phyloP scores from a whole-genome alignment of 64 coral and sea anemone species.

The Stylophora pistillata region DNA sequence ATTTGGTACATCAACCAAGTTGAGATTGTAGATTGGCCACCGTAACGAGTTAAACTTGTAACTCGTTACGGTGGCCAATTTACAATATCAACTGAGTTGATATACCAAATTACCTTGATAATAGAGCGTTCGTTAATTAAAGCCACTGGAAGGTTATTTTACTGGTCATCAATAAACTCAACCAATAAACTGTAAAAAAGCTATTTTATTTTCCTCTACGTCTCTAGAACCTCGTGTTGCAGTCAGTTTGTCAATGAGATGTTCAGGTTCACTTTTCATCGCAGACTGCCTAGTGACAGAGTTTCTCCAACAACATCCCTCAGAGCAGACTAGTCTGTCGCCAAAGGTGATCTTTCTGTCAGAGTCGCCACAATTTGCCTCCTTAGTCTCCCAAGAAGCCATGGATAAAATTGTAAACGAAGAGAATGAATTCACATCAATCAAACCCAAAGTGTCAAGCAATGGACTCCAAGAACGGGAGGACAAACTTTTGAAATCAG shows the following conservation, averaged over 20 bases:
- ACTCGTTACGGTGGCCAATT: too few species aligned
- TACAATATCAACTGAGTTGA: too few species aligned
- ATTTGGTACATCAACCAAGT: too few species aligned
- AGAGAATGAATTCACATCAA: not conserved
- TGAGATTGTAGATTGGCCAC: too few species aligned
- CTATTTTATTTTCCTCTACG: not conserved
- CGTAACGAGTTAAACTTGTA: too few species aligned
- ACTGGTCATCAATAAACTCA: too few species aligned
- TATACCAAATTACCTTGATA: too few species aligned
- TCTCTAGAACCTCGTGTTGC: slow-evolving; percentile 5
- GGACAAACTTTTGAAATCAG: not conserved
- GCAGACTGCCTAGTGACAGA: not conserved
- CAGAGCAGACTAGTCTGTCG: not conserved
- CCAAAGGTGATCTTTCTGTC: slow-evolving; percentile 20
- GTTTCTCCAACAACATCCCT: not conserved
- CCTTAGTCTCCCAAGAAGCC: slow-evolving; percentile 2
- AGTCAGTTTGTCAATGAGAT: not conserved
- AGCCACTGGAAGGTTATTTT: too few species aligned
- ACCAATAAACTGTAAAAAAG: too few species aligned
- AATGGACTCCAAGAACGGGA: not conserved
- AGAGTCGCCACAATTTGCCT: slow-evolving; percentile 4
- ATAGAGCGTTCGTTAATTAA: too few species aligned
- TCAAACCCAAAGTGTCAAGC: not conserved
- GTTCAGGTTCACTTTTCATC: not conserved
- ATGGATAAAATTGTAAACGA: not conserved